Percentiles rank a stretch among this genome's conserved stretches.
Evolutionary conservation across 2,797 vertebrate genomes (phyloP).

Genomic region (Anguilla megastoma): DNA sequence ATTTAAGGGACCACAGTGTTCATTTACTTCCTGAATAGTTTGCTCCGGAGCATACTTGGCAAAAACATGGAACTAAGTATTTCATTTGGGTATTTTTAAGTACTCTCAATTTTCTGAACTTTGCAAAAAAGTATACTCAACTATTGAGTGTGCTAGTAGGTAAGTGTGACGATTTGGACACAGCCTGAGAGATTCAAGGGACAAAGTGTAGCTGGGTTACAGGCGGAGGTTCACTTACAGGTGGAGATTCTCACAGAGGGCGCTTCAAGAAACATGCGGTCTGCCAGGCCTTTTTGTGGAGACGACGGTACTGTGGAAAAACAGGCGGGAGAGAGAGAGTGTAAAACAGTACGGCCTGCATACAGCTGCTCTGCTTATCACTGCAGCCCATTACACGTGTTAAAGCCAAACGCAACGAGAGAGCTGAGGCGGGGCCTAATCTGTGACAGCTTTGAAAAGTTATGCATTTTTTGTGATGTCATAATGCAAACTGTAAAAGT

Average conservation of each 20-base stretch:
- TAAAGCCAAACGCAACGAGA: not conserved
- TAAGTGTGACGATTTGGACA: too few species aligned
- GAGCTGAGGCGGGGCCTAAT: not conserved
- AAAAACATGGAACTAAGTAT: too few species aligned
- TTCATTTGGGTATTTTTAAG: too few species aligned
- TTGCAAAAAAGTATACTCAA: too few species aligned
- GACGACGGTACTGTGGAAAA: conserved; percentile 79
- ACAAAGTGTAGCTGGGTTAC: not conserved
- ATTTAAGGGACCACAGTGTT: too few species aligned
- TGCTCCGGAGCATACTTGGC: too few species aligned
- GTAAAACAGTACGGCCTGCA: not conserved
- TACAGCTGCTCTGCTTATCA: not conserved
- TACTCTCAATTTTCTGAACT: too few species aligned
- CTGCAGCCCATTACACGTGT: not conserved
- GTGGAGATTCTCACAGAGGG: conserved; percentile 77
- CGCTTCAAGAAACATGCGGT: conserved; percentile 82
- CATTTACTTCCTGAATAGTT: too few species aligned
- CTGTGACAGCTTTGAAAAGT: not conserved
- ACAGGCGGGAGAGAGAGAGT: not conserved
- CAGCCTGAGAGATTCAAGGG: not conserved
- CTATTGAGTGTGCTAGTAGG: too few species aligned
- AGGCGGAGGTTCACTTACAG: conserved; percentile 67
- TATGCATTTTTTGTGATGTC: not conserved
- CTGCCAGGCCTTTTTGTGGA: conserved; percentile 82
- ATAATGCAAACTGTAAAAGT: not conserved